Conservation (phyloP, 2,113 vertebrate genomes). For the Halcyon senegalensis region DNA sequence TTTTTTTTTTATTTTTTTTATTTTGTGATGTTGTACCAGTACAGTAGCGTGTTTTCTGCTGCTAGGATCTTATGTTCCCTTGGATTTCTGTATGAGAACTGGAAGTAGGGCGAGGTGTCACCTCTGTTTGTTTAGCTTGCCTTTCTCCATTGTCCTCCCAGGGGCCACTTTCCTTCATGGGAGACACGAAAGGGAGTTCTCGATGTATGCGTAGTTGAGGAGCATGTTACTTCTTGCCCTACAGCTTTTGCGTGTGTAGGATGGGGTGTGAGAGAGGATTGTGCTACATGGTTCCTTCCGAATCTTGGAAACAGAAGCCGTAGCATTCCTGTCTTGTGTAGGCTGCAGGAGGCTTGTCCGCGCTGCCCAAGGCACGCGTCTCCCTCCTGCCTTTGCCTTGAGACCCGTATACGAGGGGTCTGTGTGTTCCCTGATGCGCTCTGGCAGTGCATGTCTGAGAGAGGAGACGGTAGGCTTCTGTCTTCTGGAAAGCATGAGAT, state of each 20-base stretch:
- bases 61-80: not conserved
- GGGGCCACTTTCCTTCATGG: not conserved
- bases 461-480: not conserved
- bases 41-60: no score
- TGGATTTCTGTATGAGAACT: not conserved
- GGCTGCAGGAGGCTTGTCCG: not conserved
- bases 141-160: not conserved
- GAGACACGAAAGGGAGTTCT: rapidly evolving
- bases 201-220: not conserved
- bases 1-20: no score
- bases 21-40: not conserved
- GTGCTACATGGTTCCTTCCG: not conserved
- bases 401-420: not conserved
- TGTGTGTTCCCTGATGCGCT: not conserved
- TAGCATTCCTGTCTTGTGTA: not conserved
- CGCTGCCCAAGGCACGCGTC: rapidly evolving
- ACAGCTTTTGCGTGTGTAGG: not conserved
- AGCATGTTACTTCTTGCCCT: no score
- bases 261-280: not conserved
- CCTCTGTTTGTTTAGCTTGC: not conserved
- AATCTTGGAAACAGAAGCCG: not conserved
- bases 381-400: not conserved
- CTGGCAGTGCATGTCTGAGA: rapidly evolving
- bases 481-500: not conserved
- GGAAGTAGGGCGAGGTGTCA: not conserved